These are phyloP conservation scores for Asbolus verrucosus DNA, from an alignment of 1,140 invertebrate genomes.

Conservation along the genomic window DNA sequence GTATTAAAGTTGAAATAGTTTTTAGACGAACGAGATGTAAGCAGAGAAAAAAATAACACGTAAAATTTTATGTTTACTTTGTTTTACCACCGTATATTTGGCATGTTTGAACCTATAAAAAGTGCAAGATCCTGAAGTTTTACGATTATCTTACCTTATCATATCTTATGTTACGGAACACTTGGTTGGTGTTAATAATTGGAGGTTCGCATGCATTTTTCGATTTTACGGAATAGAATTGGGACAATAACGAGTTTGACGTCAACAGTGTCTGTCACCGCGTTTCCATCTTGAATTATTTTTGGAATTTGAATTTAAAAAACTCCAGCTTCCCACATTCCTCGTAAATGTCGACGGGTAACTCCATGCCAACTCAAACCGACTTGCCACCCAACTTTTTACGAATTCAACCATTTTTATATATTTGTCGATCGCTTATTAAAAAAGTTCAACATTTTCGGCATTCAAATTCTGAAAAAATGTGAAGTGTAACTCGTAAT, in stretches of 20 bases:
- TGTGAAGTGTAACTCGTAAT: too few relatives aligned
- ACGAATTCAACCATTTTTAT: too few relatives aligned
- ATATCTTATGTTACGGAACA: constrained; percentile 23
- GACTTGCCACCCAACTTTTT: too few relatives aligned
- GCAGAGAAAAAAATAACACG: constrained; percentile 24
- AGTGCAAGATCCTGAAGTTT: constrained; percentile 25
- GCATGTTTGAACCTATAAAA: constrained; percentile 36
- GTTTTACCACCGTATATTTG: constrained; percentile 34
- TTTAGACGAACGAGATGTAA: constrained; percentile 13
- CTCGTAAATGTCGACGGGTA: too few relatives aligned
- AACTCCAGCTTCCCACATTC: too few relatives aligned
- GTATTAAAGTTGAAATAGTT: constrained; percentile 19
- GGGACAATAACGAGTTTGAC: constrained; percentile 15
- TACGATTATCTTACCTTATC: constrained; percentile 27
- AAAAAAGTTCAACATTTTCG: too few relatives aligned
- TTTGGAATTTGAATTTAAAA: too few relatives aligned
- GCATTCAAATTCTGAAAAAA: too few relatives aligned
- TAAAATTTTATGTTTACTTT: constrained; percentile 33
- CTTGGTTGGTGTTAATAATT: constrained; percentile 28
- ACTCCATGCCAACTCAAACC: too few relatives aligned
- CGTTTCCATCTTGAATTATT: constrained; percentile 1
- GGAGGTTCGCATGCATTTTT: constrained; percentile 37
- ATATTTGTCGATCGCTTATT: too few relatives aligned
- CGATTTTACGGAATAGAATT: constrained; percentile 29
- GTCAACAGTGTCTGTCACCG: constrained; percentile 15